These are phyloP conservation scores for Phengaris arion DNA, from an alignment of 2,888 invertebrate species.

Conservation along the genomic window DNA sequence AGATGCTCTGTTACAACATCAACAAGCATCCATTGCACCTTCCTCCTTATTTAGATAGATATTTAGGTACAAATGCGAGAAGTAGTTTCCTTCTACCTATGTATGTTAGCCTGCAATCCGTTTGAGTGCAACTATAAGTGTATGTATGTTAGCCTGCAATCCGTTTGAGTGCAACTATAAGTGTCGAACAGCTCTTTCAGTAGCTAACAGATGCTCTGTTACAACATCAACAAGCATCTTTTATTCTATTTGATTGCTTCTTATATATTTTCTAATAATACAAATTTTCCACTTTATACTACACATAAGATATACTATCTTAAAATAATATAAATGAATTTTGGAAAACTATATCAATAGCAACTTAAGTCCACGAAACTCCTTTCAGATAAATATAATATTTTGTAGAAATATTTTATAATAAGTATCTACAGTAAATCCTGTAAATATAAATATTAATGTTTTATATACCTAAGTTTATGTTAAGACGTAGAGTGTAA, in stretches of 20 bases:
- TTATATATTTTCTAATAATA: not conserved
- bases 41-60: too few species aligned
- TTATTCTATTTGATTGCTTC: not conserved
- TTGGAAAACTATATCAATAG: constrained; percentile 23
- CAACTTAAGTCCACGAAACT: constrained; percentile 4
- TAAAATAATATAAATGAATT: not conserved
- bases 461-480: constrained; percentile 25
- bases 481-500: constrained; percentile 48
- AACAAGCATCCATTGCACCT: too few species aligned
- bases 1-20: too few species aligned
- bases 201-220: not conserved
- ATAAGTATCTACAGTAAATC: constrained; percentile 6
- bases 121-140: too few species aligned
- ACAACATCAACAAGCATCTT: not conserved
- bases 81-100: not conserved
- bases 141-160: not conserved
- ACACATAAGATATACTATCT: too few species aligned
- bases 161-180: not conserved
- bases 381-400: not conserved
- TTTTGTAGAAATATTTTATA: constrained; percentile 22
- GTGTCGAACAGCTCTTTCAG: not conserved
- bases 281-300: constrained; percentile 2
- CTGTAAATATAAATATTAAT: constrained; percentile 26
- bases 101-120: too few species aligned
- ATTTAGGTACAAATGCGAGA: constrained; percentile 5